Evolutionary conservation across 2,888 invertebrate species (phyloP).

Genomic region (Dioctria linearis): DNA sequence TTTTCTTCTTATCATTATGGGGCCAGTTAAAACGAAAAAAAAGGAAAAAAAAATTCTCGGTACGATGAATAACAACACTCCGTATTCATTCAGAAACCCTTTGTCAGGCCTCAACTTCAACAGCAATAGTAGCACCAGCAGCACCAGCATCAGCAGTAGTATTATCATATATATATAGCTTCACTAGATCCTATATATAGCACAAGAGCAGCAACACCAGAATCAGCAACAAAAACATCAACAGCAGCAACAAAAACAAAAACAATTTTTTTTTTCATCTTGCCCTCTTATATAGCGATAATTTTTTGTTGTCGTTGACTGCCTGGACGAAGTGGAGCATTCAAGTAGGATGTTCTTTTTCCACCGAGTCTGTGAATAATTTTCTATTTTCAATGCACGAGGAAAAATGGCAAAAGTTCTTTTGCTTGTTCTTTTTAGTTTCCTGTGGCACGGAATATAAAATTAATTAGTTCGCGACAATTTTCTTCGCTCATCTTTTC

Average conservation of each 20-base stretch:
- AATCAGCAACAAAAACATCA: not conserved
- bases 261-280: not conserved
- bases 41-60: not conserved
- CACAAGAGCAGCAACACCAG: not conserved
- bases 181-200: not conserved
- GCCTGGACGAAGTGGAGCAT: constrained; percentile 27
- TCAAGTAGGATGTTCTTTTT: constrained; percentile 25
- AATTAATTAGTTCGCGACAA: constrained; percentile 29
- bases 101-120: not conserved
- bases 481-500: constrained; percentile 17
- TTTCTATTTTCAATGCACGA: not conserved
- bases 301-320: constrained; percentile 19
- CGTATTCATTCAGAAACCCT: constrained; percentile 9
- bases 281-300: constrained; percentile 6
- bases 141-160: not conserved
- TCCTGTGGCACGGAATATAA: constrained; percentile 17
- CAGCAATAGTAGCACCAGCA: not conserved
- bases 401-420: not conserved
- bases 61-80: not conserved
- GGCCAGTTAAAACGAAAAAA: not conserved
- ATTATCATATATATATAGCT: not conserved
- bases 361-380: constrained; percentile 17
- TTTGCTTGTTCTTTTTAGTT: constrained; percentile 10
- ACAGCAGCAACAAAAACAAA: not conserved
- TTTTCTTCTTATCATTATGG: not conserved